Base-by-base conservation (phyloP, 2,797 vertebrate species). In the Arrhamphus sclerolepis region DNA sequence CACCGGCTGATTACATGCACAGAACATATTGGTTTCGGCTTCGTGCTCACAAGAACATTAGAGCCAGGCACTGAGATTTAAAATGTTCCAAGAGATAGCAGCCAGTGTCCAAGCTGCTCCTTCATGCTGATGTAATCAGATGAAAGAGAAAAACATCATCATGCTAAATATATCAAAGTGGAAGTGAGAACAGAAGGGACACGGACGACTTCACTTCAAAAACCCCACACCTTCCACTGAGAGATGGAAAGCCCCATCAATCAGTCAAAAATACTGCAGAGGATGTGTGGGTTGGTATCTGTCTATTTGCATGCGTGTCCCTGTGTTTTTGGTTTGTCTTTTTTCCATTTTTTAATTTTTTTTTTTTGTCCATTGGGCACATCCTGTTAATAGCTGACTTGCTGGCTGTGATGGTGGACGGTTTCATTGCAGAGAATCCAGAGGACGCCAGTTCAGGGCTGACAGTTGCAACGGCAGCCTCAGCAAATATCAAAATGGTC, bases 401-500 rank as follows among this genome's bases (percentile, higher is more conserved):
- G 18, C 54, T 43, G 51, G 55, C 58, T 50, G 70, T 52, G 60
- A 40, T 74, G 49, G 43, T 66, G 58, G 64, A 75, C 61, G 70
- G 69, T 46, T 52, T 72, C 71, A 82, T 80, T 67, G 70, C 60
- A 49, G 96, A 94, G 28, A 95, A 93, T 72, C 94, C 94, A 63
- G 95, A 95, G 80, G 95, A 94, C 76, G 67, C 34, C 95, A 96
- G 75, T 93, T 96, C 54, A 95, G 95, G 94, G 94, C 94, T 63
- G 95, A 96, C 95, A 1, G 95, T 93, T 28, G 95, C 95, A 50
- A 94, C 92, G 0, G 72, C 95, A 70, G 94, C 93, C 58, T 96
- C 95, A 65, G 95, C 94, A 80, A 95, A 96, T 2, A 95, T 96
- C 39, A 95, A 94, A 70, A 64, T 95, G 67, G 93, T 94, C 63